Evolutionary conservation across 1,140 invertebrate species (phyloP).

Genomic region (Drosophila erecta): DNA sequence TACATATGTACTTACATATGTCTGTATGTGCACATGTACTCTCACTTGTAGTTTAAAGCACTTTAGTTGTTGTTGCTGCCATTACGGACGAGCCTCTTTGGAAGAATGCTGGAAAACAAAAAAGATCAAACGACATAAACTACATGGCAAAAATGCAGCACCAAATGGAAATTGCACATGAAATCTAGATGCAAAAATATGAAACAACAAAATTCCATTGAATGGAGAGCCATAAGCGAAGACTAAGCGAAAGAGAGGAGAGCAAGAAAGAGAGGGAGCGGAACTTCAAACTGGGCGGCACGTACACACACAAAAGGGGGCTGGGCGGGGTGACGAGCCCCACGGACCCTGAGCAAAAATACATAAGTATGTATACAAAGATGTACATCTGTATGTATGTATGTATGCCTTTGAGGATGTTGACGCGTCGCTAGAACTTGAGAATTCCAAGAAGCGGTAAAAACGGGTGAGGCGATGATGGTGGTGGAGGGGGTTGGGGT

Average conservation of each 20-base stretch:
- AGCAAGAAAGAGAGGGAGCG: slow-evolving; percentile 2
- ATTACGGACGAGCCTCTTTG: slow-evolving; percentile 48
- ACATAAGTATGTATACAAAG: background rate
- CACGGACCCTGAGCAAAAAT: slow-evolving; percentile 54
- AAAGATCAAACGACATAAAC: slow-evolving; percentile 3
- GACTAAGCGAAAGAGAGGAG: background rate
- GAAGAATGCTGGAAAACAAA: background rate
- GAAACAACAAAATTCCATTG: slow-evolving; percentile 56
- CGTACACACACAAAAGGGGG: slow-evolving; percentile 20
- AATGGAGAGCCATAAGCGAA: slow-evolving; percentile 23
- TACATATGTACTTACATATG: background rate
- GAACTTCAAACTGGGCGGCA: slow-evolving; percentile 29
- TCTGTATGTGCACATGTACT: background rate
- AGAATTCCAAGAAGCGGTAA: slow-evolving; percentile 27
- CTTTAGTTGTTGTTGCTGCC: slow-evolving; percentile 14
- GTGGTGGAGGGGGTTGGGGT: background rate
- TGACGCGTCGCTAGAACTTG: slow-evolving; percentile 29
- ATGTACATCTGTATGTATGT: slow-evolving; percentile 1
- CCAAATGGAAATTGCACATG: slow-evolving; percentile 15
- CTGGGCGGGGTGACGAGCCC: slow-evolving; percentile 61
- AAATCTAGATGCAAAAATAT: slow-evolving; percentile 21
- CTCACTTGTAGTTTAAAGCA: slow-evolving; percentile 12
- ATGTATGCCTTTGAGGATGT: slow-evolving; percentile 22
- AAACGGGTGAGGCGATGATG: background rate
- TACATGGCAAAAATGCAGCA: slow-evolving; percentile 5